phyloP scores from a whole-genome alignment of 1,140 invertebrate species.

The Drosophila melanogaster region Release_6_plus_ISO1_MT NT_033777.3:9464501-9465000 shows the following conservation, averaged over 20 bases:
- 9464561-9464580: constrained; percentile 52
- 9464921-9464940: constrained; percentile 39
- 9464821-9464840: constrained; percentile 67
- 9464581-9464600: constrained; percentile 66
- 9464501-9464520: constrained; percentile 17
- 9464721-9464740: constrained; percentile 19
- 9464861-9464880: constrained; percentile 36
- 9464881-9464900: constrained; percentile 3
- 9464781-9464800: constrained; percentile 24
- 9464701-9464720: constrained; percentile 38
- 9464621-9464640: constrained; percentile 49
- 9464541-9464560: constrained; percentile 57
- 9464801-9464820: constrained; percentile 43
- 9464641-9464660: constrained; percentile 59
- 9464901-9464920: constrained; percentile 15
- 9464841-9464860: constrained; percentile 83
- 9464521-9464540: constrained; percentile 60
- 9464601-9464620: constrained; percentile 36
- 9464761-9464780: neutral
- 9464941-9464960: constrained; percentile 38
- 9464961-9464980: constrained; percentile 48
- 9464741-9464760: neutral
- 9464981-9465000: constrained; percentile 63
- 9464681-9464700: constrained; percentile 55
- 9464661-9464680: constrained; percentile 39